Evolutionary conservation across 2,888 invertebrate genomes (phyloP).

Genomic region (Andrena flavipes): DNA sequence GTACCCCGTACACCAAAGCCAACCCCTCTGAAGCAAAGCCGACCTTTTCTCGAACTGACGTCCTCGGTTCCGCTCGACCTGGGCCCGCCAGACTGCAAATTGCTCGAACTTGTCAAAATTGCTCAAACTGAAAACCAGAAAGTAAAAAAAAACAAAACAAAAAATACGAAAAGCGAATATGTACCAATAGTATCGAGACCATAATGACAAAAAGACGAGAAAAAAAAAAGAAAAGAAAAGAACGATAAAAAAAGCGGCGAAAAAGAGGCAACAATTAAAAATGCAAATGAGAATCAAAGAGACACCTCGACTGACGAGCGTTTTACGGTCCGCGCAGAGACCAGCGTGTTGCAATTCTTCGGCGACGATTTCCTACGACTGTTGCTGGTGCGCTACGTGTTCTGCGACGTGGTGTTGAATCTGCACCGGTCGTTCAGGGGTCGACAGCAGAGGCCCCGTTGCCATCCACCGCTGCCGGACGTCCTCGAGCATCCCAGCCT

Average conservation of each 20-base stretch:
- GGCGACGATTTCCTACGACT: constrained; percentile 97
- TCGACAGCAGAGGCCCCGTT: constrained; percentile 93
- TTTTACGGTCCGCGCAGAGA: constrained; percentile 76
- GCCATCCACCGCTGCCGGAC: constrained; percentile 94
- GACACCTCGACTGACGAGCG: constrained; percentile 19
- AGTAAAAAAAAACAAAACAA: too few species aligned
- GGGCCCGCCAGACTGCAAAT: background rate
- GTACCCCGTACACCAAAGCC: too few species aligned
- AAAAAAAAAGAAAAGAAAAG: background rate
- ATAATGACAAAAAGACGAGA: background rate
- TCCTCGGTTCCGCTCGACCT: constrained; percentile 18
- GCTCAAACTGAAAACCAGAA: constrained; percentile 1
- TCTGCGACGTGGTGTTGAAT: constrained; percentile 96
- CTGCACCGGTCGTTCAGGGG: constrained; percentile 94
- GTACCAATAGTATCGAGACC: background rate
- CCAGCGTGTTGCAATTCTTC: constrained; percentile 91
- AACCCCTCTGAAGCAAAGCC: too few species aligned
- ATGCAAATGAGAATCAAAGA: background rate
- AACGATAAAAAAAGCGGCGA: background rate
- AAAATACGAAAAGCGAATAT: background rate
- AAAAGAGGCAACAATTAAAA: background rate
- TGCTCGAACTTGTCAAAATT: constrained; percentile 22
- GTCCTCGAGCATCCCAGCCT: constrained; percentile 93
- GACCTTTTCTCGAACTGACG: constrained; percentile 14
- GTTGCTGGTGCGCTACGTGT: constrained; percentile 94